Evolutionary conservation across 2,113 vertebrate species (phyloP), one percentile per base, ranked within the genome.

Genomic region (Oreochromis aureus): DNA sequence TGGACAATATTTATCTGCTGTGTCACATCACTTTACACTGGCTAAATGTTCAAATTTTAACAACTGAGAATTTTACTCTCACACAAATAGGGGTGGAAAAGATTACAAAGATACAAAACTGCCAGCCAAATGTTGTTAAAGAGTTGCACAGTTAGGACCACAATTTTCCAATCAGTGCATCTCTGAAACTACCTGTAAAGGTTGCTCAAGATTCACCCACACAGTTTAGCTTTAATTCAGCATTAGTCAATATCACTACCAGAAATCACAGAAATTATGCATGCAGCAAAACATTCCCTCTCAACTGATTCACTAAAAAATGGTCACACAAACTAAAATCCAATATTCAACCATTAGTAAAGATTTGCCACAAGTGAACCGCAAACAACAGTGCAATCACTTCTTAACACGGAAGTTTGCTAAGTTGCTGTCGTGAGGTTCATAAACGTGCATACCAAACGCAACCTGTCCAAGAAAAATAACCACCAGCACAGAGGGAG

Each of bases 371-470:
- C 11, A 24, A 7, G 30, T 19, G 30, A 89, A 82, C 6, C 44
- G 10, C 76, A 76, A 88, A 80, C 16, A 5, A 76, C 34, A 83
- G n/a, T 16, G 18, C 76, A 80, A 76, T 85, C 51, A 71, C 27
- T 5, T 24, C 54, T 82, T 61, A 59, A 91, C 73, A 80, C 83
- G 69, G 54, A 89, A 88, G 85, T n/a, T 34, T 41, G 66, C 58
- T 59, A 46, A 58, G 83, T 32, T 46, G 27, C 79, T 55, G 55
- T 84, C 3, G 32, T 46, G 24, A 81, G 24, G 61, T 36, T 80
- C 79, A 87, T 71, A 87, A 89, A 94, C 79, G 73, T n/a, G 41
- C 58, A 56, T 34, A 79, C 15, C 10, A 66, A 69, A 58, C 7
- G 85, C 84, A 36, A 34, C 24, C 13, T 54, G 80, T 85, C 73